Evolutionary conservation across 2,797 vertebrate genomes (phyloP), one percentile per base, ranked within the genome.

Genomic region (Hydrophis major): DNA sequence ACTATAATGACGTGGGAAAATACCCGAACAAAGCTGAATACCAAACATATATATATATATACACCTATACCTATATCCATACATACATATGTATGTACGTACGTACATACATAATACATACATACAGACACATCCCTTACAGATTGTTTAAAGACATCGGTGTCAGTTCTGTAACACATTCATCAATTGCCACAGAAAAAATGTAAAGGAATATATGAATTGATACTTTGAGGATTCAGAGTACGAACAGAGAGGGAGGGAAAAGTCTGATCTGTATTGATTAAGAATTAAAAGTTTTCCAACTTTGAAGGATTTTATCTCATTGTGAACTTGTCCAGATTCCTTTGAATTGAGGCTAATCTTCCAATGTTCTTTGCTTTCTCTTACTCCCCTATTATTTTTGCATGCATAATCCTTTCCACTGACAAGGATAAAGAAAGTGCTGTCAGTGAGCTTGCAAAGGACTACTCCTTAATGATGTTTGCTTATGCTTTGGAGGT

Each of bases 171-270:
- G 60, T 61, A 91, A 94, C 95, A 94, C 93, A 95, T 96, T 95
- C 94, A 92, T 95, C 95, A 95, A 95, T 94, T 93, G 93, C 95
- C 96, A 96, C 94, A 93, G 92, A 95, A 96, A 96, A 95, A 94
- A 93, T 94, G 61, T 89, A 95, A 92, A 96, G 94, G 92, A 93
- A 95, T 95, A 95, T 91, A 92, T 89, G 87, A 93, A 66, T 92
- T 93, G 94, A 96, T 96, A 94, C 92, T 95, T 96, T 93, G 5
- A 8, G 50, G 20, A 27, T 60, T 22, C 66, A 92, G 42, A 86
- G 83, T 12, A 83, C 47, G 42, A 27, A 61, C 25, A 53, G 86
- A 47, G 42, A 59, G 7, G 83, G 13, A 20, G 28, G 20, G 56
- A 55, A 42, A 91, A 69, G 14, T 32, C 55, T 28, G 66, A 78